Evolutionary conservation across 2,888 invertebrate species (phyloP), one percentile per base, ranked within the genome.

Genomic region (Lepidocyrtoides sp.): DNA sequence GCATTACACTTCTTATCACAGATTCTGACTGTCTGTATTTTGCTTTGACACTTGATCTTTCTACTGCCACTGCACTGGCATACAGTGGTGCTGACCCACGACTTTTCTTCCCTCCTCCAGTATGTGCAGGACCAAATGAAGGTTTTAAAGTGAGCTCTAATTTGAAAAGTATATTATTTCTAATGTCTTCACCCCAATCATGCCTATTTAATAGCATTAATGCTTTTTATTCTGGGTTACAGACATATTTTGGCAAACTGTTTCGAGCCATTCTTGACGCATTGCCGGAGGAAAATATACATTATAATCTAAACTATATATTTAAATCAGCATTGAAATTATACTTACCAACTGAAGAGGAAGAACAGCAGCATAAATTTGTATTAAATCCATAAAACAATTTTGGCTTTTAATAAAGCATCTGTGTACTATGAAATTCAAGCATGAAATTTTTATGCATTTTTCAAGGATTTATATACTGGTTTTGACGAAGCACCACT

Each of bases 31-130:
- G 96, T 94, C 95, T 96, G 82, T 97, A 97, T 94, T 96, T 98
- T 91, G 97, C 98, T 4, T 98, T 98, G 95, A 97, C 97, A 93
- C 96, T 97, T 94, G 97, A 98, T 95, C 96, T 96, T 69, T 96
- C 96, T 93, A 98, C 98, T 0, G 97, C 98, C 1, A 96, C 98
- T 0, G 96, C 97, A 1, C 95, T 98, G 81, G 98, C 98, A 0
- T 96, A 98, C 93, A 96, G 97, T 1, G 96, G 96, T 57, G 97
- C 96, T 1, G 97, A 98, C 95, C 95, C 96, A 14, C 96, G 97
- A 83, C 97, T 97, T 95, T 98, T 98, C 95, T 95, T 97, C 54
- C 97, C 97, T 8, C 97, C 98, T 3, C 83, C 89, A 0, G 17
- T 29, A 0, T 89, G 89, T 17, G 29, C 57, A 17, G 69, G 66